Conservation (phyloP, 2,797 vertebrate species). For the Parambassis ranga region DNA sequence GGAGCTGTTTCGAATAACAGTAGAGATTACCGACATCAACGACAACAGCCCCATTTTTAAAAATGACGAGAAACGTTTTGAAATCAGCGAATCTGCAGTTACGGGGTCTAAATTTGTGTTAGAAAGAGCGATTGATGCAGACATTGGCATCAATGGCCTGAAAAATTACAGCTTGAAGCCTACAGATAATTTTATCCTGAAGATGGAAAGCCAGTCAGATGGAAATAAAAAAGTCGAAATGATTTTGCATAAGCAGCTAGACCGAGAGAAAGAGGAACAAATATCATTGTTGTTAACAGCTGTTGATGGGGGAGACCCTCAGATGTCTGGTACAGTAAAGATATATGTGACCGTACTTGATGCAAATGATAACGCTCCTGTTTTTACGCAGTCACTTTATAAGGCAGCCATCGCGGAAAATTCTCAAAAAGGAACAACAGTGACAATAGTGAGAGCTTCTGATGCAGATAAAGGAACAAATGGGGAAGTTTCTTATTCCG, state of each 20-base stretch:
- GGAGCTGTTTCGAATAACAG: constrained; percentile 67
- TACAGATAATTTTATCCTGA: constrained; percentile 59
- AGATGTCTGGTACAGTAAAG: constrained; percentile 52
- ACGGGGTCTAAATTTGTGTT: constrained; percentile 49
- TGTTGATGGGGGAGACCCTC: constrained; percentile 64
- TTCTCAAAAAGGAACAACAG: constrained; percentile 66
- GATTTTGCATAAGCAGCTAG: constrained; percentile 57
- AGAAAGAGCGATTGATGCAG: constrained; percentile 41
- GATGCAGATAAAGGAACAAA: constrained; percentile 76
- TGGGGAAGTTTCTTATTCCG: constrained; percentile 67
- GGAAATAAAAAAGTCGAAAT: constrained; percentile 63
- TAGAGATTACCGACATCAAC: constrained; percentile 77
- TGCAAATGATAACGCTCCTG: constrained; percentile 63
- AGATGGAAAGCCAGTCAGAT: constrained; percentile 37
- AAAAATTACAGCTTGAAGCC: constrained; percentile 45
- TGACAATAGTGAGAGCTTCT: constrained; percentile 69
- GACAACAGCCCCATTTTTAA: constrained; percentile 73
- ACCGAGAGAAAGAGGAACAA: constrained; percentile 56
- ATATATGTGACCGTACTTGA: constrained; percentile 63
- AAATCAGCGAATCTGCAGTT: constrained; percentile 54
- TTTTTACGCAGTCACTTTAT: constrained; percentile 67
- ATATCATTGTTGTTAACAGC: constrained; percentile 58
- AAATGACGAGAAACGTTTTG: constrained; percentile 45
- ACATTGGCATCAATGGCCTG: constrained; percentile 43
- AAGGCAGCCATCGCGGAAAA: constrained; percentile 72